Conservation (phyloP, 2,113 vertebrate species). For the Albula glossodonta region DNA sequence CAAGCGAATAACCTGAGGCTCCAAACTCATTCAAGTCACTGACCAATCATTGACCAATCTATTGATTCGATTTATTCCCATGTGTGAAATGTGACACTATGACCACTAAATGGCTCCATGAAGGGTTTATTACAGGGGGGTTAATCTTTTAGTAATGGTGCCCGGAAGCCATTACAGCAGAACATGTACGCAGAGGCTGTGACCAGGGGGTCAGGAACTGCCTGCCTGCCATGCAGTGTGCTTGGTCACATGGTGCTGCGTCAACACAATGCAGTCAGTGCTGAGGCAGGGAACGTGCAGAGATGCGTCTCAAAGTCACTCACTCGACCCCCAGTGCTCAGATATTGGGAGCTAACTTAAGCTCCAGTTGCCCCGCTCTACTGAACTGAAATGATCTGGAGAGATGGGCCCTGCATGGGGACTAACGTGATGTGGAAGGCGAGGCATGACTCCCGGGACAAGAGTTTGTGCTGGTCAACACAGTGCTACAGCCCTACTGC, state of each 20-base stretch:
- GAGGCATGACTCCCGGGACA: not conserved
- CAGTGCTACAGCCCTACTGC: not conserved
- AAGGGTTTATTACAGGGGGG: not conserved
- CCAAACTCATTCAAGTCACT: slow-evolving; percentile 1
- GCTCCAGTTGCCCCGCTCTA: not conserved
- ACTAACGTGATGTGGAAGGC: not conserved
- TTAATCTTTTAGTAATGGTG: not conserved
- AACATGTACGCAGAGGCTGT: not conserved
- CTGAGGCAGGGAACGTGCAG: not conserved
- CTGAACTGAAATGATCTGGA: not conserved
- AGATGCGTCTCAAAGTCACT: slow-evolving; percentile 9
- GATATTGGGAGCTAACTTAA: not conserved
- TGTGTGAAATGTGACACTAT: not conserved
- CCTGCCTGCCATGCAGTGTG: not conserved
- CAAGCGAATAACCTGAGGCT: not conserved
- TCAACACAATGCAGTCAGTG: not conserved
- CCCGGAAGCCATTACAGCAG: not conserved
- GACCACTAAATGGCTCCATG: not conserved
- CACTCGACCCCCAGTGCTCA: not conserved
- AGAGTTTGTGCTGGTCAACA: not conserved
- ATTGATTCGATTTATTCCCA: not conserved
- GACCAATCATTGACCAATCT: not conserved
- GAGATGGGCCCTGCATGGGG: not conserved
- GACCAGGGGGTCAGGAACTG: not conserved
- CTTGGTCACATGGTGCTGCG: not conserved